Evolutionary conservation across 2,888 invertebrate species (phyloP), one percentile per base, ranked within the genome.

Genomic region (Corbicula japonica): DNA sequence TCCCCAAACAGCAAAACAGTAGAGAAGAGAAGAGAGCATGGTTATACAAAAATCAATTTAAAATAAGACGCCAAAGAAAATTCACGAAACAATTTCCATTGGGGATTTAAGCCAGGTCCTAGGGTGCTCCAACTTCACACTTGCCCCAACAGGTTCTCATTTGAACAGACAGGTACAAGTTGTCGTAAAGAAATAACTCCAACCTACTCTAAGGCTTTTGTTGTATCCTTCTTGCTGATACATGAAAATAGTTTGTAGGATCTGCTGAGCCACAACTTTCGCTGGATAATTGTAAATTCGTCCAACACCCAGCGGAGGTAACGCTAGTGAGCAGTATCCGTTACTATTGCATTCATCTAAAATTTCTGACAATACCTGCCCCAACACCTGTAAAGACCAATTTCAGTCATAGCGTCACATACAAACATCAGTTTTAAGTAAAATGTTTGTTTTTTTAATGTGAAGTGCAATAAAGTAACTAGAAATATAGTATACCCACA

Each of bases 301-400:
- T 8, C 85, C 85, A n/a, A 77, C 73, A 15, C 85, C 85, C 15
- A 85, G 72, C 12, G 85, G 76, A 15, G 85, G 83, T n/a, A 85
- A 62, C 5, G 70, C 74, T 12, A 85, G 44, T 18, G 48, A 52
- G 1, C 2, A 30, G 28, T 35, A 68, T 62, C 58, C 68, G n/a
- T n/a, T n/a, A n/a, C n/a, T n/a, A 18, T n/a, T n/a, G n/a, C n/a
- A n/a, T n/a, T 26, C 18, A 0, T 5, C 48, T 35, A 3, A 0
- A 56, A 77, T 75, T 5, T 35, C 54, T 6, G 63, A 30, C 6
- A 72, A 68, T 21, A 76, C 41, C 26, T 70, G 66, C n/a, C 5
- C 30, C 76, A 81, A 74, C 1, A 65, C 30, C 80, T 80, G 61
- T 12, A 66, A 50, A 46, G 52, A n/a, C n/a, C n/a, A n/a, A n/a